Base-by-base conservation (phyloP, 2,113 vertebrate genomes). In the Cinclus mexicanus region DNA sequence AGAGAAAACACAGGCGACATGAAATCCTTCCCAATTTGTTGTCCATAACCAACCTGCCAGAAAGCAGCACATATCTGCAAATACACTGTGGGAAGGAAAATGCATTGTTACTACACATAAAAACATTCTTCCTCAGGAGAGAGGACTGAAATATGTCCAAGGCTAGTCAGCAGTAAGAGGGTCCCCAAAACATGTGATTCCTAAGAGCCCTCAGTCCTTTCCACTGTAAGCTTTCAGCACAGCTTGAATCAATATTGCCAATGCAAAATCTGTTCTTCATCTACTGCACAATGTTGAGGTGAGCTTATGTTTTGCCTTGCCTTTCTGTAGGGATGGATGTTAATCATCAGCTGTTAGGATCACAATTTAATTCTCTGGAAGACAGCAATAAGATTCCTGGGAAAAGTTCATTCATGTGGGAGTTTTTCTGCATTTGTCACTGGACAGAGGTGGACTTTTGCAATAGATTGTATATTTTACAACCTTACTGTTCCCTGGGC, bases 221-320 rank as follows among this genome's bases (percentile, higher is more conserved):
- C 72, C 74, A 75, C 39, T 61, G 61, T 85, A 90, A 95, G 71
- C 14, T 2, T 68, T 63, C 11, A 1, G 53, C 37, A 26, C 13
- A 42, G 39, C 53, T 94, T 89, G 42, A 71, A 81, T 71, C 83
- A 90, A 35, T 55, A 78, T 39, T 93, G 92, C 89, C 94, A 95
- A 89, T 71, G 56, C 81, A 95, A 98, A 97, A 97, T 96, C 95
- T 97, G 95, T 95, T 98, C 94, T 88, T 97, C 95, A 95, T 97
- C 91, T 97, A 70, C 11, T 6, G 63, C 94, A 95, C 83, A 68
- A 83, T 69, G 52, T 42, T 96, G 68, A 67, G 93, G 87, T 12
- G 76, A 97, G 92, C 55, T 11, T 69, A 55, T 55, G 28, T 29
- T 71, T 59, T 75, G 52, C 53, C 35, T 95, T 92, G 94, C 94